Conservation (phyloP, 2,888 invertebrate genomes). For the Drosophila colorata region DNA sequence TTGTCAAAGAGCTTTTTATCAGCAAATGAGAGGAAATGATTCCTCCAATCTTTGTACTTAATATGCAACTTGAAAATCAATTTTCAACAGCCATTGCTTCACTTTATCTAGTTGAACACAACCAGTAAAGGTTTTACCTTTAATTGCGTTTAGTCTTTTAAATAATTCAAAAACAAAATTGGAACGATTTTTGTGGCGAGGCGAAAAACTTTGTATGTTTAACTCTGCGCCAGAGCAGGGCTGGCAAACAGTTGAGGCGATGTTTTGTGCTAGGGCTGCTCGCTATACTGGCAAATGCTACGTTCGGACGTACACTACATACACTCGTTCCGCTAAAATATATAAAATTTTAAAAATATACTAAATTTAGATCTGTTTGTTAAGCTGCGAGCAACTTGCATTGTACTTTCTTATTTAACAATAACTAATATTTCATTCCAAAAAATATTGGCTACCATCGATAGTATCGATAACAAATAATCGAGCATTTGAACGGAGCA, state of each 20-base stretch:
- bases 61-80: neutral
- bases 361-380: neutral
- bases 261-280: slow-evolving; percentile 19
- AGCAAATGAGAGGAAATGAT: slow-evolving; percentile 22
- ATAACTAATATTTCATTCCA: neutral
- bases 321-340: neutral
- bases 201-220: slow-evolving; percentile 47
- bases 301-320: neutral
- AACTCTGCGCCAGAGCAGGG: slow-evolving; percentile 45
- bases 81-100: neutral
- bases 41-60: neutral
- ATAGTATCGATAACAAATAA: slow-evolving; percentile 21
- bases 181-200: slow-evolving; percentile 28
- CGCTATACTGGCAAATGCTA: neutral
- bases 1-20: slow-evolving; percentile 62
- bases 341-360: neutral
- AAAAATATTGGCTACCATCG: neutral
- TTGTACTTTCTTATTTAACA: neutral
- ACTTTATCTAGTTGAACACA: neutral
- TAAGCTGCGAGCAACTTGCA: neutral
- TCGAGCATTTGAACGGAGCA: slow-evolving; percentile 17
- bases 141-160: slow-evolving; percentile 4
- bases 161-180: slow-evolving; percentile 18
- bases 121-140: slow-evolving; percentile 37
- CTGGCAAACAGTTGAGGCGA: slow-evolving; percentile 11